Conservation (phyloP, 2,888 invertebrate species). For the Dicranocentrus wangi region DNA sequence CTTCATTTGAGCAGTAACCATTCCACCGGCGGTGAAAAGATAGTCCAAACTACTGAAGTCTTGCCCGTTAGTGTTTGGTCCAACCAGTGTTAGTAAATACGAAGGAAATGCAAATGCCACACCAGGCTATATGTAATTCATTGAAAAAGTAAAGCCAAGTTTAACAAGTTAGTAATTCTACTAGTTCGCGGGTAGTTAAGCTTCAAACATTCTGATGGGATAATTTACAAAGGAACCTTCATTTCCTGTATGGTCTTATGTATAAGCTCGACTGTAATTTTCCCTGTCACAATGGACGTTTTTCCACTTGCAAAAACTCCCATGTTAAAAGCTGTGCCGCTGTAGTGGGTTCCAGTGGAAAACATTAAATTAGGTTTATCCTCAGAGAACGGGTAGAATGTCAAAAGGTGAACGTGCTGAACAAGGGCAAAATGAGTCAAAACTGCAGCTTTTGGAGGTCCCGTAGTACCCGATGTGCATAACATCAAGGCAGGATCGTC, state of each 20-base stretch:
- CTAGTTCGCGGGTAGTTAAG: no score
- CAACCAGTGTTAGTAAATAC: constrained; percentile 22
- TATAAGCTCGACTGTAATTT: constrained; percentile 20
- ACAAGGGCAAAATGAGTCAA: constrained; percentile 13
- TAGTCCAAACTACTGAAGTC: constrained; percentile 36
- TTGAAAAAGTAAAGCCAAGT: background rate
- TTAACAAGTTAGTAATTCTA: background rate
- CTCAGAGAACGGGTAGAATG: constrained; percentile 1
- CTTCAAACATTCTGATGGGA: no score
- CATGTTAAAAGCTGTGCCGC: constrained; percentile 11
- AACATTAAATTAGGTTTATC: constrained; percentile 18
- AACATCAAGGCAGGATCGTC: constrained; percentile 31
- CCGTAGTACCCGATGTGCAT: constrained; percentile 41
- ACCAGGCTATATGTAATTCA: constrained; percentile 36
- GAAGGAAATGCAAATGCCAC: constrained; percentile 44
- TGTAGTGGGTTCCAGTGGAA: constrained; percentile 38
- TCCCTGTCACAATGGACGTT: constrained; percentile 15
- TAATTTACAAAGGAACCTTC: constrained; percentile 24
- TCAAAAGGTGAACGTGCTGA: background rate
- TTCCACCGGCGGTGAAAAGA: constrained; percentile 27
- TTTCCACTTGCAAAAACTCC: constrained; percentile 13
- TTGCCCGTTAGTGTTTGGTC: constrained; percentile 16
- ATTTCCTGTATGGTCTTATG: constrained; percentile 23
- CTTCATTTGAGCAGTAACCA: constrained; percentile 16
- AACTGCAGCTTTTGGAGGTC: constrained; percentile 22